These are phyloP conservation scores for Ischnura elegans DNA, from an alignment of 2,888 invertebrate genomes.

Conservation along the genomic window DNA sequence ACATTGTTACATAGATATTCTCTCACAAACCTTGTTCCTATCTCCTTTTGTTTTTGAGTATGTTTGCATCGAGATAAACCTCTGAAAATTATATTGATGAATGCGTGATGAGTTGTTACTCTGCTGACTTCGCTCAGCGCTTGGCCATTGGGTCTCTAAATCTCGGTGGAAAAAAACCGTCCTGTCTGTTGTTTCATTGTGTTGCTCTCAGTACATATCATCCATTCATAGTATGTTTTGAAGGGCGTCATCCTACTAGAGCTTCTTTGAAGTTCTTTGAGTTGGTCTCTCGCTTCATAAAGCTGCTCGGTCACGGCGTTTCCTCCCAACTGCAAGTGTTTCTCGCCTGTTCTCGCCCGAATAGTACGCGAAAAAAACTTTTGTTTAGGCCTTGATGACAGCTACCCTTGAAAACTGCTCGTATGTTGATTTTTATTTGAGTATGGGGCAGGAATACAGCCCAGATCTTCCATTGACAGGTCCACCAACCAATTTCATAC, in stretches of 20 bases:
- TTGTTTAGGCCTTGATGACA: background rate
- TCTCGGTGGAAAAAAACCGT: background rate
- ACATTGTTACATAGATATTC: too few species aligned
- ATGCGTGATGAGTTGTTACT: background rate
- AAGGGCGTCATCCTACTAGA: background rate
- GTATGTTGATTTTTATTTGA: background rate
- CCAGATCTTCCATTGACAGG: too few species aligned
- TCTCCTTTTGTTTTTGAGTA: too few species aligned
- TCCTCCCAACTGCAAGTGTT: background rate
- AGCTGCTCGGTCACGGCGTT: background rate
- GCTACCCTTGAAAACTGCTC: conserved; percentile 1
- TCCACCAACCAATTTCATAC: too few species aligned
- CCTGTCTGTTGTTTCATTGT: background rate
- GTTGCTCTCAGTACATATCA: background rate
- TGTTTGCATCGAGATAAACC: background rate
- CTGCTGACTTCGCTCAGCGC: background rate
- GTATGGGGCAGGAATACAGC: too few species aligned
- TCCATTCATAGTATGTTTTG: background rate
- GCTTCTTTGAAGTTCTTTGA: conserved; percentile 3
- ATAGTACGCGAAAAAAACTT: background rate
- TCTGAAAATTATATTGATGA: background rate
- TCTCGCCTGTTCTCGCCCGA: background rate
- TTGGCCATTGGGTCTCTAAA: background rate
- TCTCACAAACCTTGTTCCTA: too few species aligned
- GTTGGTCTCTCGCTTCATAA: background rate